Evolutionary conservation across 2,888 invertebrate species (phyloP).

Genomic region (Trachelus tabidus): DNA sequence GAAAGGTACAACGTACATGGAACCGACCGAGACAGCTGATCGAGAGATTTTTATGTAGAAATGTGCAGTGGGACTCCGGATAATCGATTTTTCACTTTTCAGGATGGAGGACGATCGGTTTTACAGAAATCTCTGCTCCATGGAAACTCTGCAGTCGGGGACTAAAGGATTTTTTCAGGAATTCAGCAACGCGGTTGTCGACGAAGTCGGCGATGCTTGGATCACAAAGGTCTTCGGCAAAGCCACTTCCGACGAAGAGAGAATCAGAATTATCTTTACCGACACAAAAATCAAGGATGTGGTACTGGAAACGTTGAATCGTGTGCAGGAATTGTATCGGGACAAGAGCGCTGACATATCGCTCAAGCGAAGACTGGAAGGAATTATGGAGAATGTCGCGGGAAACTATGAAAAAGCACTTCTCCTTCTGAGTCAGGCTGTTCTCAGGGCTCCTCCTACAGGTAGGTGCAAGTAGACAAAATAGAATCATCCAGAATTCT

Average conservation of each 20-base stretch:
- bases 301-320: slow-evolving; percentile 72
- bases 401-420: slow-evolving; percentile 73
- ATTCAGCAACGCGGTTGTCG: slow-evolving; percentile 72
- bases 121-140: slow-evolving; percentile 77
- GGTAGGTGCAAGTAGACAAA: slow-evolving; percentile 61
- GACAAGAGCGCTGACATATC: slow-evolving; percentile 75
- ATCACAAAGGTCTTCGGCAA: slow-evolving; percentile 71
- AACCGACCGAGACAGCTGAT: not conserved
- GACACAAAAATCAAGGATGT: slow-evolving; percentile 68
- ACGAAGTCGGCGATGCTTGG: slow-evolving; percentile 72
- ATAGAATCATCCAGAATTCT: not conserved
- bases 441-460: slow-evolving; percentile 77
- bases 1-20: not conserved
- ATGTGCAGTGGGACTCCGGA: not conserved
- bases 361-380: slow-evolving; percentile 72
- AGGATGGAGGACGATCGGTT: slow-evolving; percentile 45
- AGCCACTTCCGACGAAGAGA: slow-evolving; percentile 71
- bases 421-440: slow-evolving; percentile 76
- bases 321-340: slow-evolving; percentile 76
- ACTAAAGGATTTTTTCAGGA: slow-evolving; percentile 80
- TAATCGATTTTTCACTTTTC: not conserved
- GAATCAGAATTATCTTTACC: slow-evolving; percentile 70
- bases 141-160: slow-evolving; percentile 80
- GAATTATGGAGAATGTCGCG: slow-evolving; percentile 70
- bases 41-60: not conserved